Base-by-base conservation (phyloP, 1,140 invertebrate species). In the Trachymyrmex cornetzi region DNA sequence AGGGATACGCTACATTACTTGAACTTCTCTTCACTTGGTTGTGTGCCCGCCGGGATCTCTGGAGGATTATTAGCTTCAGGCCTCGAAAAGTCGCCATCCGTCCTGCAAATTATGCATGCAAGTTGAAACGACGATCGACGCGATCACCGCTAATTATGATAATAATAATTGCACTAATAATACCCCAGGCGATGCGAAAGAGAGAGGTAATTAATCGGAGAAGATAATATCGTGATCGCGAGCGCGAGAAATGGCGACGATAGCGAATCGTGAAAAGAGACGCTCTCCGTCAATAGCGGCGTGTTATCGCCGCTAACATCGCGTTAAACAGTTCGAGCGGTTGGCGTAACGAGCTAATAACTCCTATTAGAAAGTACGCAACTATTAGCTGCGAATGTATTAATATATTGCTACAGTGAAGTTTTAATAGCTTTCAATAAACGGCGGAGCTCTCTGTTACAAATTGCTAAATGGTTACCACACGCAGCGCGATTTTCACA, bases 121-220 rank as follows among this genome's bases (percentile, higher is more conserved):
- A 84, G 55, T 74, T 50, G 80, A 75, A 61, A n/a, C 80, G 80
- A 74, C 69, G 64, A 82, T 81, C 77, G 48, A 38, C 77, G 79
- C 77, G 77, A 71, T 74, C 80, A 14, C 27, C 69, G 80, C 80
- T 84, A 84, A 84, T 84, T 84, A 84, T 75, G 69, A 84, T 75
- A 84, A 84, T 82, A 82, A 74, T 84, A 82, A 84, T 84, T 74
- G 69, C 48, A 55, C 24, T 84, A 84, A 84, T 84, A 84, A 84
- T 34, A 84, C 27, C 55, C 27, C n/a, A 22, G 48, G 24, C 55
- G 55, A 74, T 48, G 59, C 38, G 38, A 84, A 30, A 84, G 80
- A 84, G 66, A 72, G 67, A 74, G n/a, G 69, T 84, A 84, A 84
- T 84, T 84, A 84, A 84, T 84, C 80, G 80, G 69, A 34, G 19